Percentiles rank a stretch among this genome's conserved stretches.
These are phyloP conservation scores for Thunnus albacares DNA, from an alignment of 2,797 vertebrate genomes.

Conservation along the genomic window DNA sequence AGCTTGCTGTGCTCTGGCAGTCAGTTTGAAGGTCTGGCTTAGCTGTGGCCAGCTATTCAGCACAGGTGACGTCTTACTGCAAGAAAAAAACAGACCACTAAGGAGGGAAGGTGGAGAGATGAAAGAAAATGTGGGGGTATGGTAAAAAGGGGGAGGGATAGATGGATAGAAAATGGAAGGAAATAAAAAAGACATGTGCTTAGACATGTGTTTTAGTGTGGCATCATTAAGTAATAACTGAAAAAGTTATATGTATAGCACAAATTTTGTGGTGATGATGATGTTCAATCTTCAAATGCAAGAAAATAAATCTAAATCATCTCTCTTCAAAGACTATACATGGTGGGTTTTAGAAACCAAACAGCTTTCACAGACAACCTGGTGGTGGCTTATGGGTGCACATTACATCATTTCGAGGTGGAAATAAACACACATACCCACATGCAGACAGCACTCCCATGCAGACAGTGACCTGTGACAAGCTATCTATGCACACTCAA, in stretches of 20 bases:
- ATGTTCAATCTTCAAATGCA: constrained; percentile 38
- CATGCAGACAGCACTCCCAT: constrained; percentile 83
- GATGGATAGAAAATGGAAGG: constrained; percentile 46
- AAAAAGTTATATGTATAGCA: constrained; percentile 6
- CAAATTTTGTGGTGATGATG: constrained; percentile 6
- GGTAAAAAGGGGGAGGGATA: constrained; percentile 10
- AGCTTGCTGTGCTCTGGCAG: constrained; percentile 77
- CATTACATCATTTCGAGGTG: constrained; percentile 89
- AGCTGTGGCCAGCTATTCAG: constrained; percentile 67
- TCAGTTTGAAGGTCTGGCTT: constrained; percentile 68
- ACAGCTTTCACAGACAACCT: constrained; percentile 76
- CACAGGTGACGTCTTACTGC: constrained; percentile 80
- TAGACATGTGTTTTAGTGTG: constrained; percentile 8
- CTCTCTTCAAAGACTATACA: constrained; percentile 41
- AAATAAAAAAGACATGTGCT: constrained; percentile 36
- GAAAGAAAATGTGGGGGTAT: constrained; percentile 47
- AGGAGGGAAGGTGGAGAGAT: constrained; percentile 50
- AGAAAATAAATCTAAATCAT: constrained; percentile 15
- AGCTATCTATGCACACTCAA: constrained; percentile 81
- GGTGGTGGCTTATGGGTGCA: constrained; percentile 87
- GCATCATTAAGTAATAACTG: constrained; percentile 7
- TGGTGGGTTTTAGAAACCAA: constrained; percentile 72
- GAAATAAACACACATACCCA: constrained; percentile 81
- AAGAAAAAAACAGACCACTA: constrained; percentile 38
- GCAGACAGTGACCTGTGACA: constrained; percentile 61